Base-by-base conservation (phyloP, 2,888 invertebrate species). In the Oeneis ivallda region DNA sequence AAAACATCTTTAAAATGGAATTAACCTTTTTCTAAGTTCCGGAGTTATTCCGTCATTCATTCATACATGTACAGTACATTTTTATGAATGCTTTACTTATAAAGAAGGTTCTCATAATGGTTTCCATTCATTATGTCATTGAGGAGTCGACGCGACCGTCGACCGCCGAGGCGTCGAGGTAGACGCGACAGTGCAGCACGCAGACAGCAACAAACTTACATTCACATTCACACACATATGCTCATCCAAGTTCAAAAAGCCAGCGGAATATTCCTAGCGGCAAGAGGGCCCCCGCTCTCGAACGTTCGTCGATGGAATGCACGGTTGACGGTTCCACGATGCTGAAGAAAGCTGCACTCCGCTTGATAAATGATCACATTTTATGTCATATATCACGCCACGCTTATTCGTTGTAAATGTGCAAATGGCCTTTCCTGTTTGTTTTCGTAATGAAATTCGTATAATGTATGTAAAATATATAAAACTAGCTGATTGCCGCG, bases 211-310 rank as follows among this genome's bases (percentile, higher is more conserved):
- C 63, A 58, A 76, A 77, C 72, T 61, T 67, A 71, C 69, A 73
- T 69, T 74, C 70, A 70, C 71, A 74, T 73, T n/a, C n/a, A 68
- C 69, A 72, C 69, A 72, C 72, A 76, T 75, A 69, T 63, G 32
- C 47, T 47, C 53, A 64, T 43, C 65, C 76, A 78, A 75, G 76
- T 77, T 79, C 80, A 79, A 83, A 86, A 86, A 81, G 79, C 75
- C 81, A 83, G 79, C 84, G 88, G 87, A 89, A 88, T 86, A 85
- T 82, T 85, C 81, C 87, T 77, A 79, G 77, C 74, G 73, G 71
- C 70, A 61, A 72, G 72, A 74, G 72, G 72, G 75, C 71, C 71
- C 71, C 72, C 71, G 66, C 76, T 87, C 86, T 87, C 83, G 87
- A 69, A 67, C 61, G 54, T 66, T 69, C 66, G 64, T 19, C 32